Evolutionary conservation across 2,888 invertebrate species (phyloP).

Genomic region (Cheilosia pagana): DNA sequence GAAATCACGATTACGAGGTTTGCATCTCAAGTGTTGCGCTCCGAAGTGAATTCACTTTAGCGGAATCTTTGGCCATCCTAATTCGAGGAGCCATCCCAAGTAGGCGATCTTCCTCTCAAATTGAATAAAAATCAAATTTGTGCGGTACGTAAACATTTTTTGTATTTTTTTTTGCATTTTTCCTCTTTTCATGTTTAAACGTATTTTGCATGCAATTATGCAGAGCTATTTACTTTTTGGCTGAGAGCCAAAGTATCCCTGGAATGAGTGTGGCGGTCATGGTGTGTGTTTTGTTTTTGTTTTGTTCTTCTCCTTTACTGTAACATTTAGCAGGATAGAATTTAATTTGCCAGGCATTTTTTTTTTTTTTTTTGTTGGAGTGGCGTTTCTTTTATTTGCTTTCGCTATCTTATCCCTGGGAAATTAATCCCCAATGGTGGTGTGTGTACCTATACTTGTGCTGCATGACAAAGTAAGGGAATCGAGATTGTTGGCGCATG

Average conservation of each 20-base stretch:
- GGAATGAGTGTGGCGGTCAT: neutral
- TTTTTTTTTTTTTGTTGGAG: constrained; percentile 8
- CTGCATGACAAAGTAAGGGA: constrained; percentile 38
- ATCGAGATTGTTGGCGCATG: constrained; percentile 18
- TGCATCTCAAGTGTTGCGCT: constrained; percentile 35
- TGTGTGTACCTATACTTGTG: constrained; percentile 13
- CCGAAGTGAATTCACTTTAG: neutral
- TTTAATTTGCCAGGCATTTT: constrained; percentile 25
- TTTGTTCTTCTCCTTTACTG: neutral
- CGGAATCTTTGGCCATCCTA: neutral
- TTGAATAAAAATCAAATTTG: constrained; percentile 46
- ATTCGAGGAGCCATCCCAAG: neutral
- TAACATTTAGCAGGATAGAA: constrained; percentile 18
- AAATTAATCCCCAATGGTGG: constrained; percentile 45
- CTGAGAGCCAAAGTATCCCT: constrained; percentile 34
- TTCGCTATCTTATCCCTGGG: constrained; percentile 22
- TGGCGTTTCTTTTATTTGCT: constrained; percentile 18
- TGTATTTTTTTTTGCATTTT: neutral
- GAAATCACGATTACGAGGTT: constrained; percentile 60
- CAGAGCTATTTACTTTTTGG: constrained; percentile 56
- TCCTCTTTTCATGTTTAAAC: constrained; percentile 25
- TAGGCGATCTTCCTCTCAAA: constrained; percentile 35
- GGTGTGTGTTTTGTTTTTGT: constrained; percentile 1
- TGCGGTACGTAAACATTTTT: constrained; percentile 23
- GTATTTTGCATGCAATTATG: constrained; percentile 60